Evolutionary conservation across 1,140 invertebrate species (phyloP), one percentile per base, ranked within the genome.

Genomic region (Branchinecta lindahli): DNA sequence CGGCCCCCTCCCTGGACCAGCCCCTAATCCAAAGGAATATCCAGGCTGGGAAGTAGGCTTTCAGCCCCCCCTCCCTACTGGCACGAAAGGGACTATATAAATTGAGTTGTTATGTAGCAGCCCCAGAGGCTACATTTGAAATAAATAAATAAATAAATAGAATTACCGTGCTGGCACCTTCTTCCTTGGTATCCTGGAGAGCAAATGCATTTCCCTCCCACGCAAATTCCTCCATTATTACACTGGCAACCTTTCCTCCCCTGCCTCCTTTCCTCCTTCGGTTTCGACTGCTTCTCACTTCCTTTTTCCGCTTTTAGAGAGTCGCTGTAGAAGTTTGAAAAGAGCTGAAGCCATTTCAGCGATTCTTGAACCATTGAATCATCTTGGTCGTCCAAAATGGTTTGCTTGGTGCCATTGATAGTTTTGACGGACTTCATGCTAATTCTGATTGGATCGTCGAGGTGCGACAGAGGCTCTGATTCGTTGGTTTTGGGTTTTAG

Each of bases 131-230:
- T n/a, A n/a, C n/a, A n/a, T n/a, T n/a, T n/a, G n/a, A n/a, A n/a
- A n/a, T n/a, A n/a, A n/a, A n/a, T n/a, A n/a, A n/a, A n/a, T n/a
- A n/a, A n/a, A n/a, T n/a, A n/a, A n/a, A n/a, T n/a, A n/a, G n/a
- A n/a, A 33, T 33, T 61, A 61, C 52, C 52, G 52, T 61, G 52
- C 52, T 61, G 52, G 18, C 52, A 61, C 18, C 52, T 61, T 61
- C 18, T 61, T 61, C 52, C 52, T 61, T 61, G 52, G 52, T 15
- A 61, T 6, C 52, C 52, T 15, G 52, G 52, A 15, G 52, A 61
- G 52, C 52, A 61, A 15, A 61, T 61, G 18, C 52, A 61, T 61
- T 61, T 61, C 6, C 52, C 52, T 61, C 52, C 52, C 1, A 61
- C 52, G 18, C 52, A 61, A 61, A 61, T 20, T 61, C 52, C 52